Percentiles rank a stretch among this genome's conserved stretches.
phyloP scores from a whole-genome alignment of 2,797 vertebrate genomes.

The Okamejei kenojei region DNA sequence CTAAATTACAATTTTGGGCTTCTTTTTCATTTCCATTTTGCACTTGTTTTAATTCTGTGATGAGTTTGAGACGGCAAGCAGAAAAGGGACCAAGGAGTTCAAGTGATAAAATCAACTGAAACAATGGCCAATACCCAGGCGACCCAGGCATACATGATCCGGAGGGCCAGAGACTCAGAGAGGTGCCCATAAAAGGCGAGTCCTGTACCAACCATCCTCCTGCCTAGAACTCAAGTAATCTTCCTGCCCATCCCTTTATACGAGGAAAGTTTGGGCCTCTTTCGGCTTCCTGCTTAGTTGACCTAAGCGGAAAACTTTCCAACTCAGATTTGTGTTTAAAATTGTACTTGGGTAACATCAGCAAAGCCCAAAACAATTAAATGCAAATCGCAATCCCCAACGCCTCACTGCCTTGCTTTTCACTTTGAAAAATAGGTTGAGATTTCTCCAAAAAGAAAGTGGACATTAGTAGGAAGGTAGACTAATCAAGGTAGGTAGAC shows the following conservation, averaged over 20 bases:
- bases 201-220: neutral
- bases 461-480: neutral
- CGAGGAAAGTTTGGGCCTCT: neutral
- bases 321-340: neutral
- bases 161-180: too few relatives aligned
- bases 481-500: too few relatives aligned
- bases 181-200: neutral
- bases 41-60: neutral
- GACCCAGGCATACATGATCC: neutral
- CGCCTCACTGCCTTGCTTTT: neutral
- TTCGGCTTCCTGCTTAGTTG: neutral
- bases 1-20: neutral
- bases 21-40: neutral
- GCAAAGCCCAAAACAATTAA: neutral
- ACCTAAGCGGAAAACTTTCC: neutral
- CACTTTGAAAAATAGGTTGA: neutral
- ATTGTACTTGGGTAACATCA: neutral
- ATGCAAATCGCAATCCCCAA: neutral
- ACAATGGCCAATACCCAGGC: neutral
- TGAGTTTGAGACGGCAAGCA: neutral
- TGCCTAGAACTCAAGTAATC: neutral
- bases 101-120: neutral
- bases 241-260: neutral
- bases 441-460: neutral
- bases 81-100: neutral